phyloP scores from a whole-genome alignment of 2,797 vertebrate genomes.

The Podarcis lilfordi region DNA sequence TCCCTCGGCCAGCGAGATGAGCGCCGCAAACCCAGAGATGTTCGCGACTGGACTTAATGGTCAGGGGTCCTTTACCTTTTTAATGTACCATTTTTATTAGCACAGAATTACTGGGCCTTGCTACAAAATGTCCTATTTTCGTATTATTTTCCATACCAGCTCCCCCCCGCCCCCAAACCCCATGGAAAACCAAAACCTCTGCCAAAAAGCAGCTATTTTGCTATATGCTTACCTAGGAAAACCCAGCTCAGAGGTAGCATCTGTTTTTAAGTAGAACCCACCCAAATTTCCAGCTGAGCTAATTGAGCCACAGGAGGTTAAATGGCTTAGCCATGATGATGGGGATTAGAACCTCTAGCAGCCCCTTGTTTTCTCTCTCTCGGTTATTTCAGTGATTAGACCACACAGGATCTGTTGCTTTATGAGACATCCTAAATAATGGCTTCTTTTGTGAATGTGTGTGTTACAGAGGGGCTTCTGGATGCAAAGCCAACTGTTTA shows the following conservation, averaged over 20 bases:
- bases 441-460: not conserved
- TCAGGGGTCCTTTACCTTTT: not conserved
- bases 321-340: not conserved
- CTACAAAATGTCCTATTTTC: slow-evolving; percentile 21
- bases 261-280: not conserved
- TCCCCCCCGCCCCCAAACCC: too few relatives aligned
- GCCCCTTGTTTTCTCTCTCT: not conserved
- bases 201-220: not conserved
- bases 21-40: too few relatives aligned
- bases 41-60: too few relatives aligned
- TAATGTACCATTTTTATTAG: not conserved
- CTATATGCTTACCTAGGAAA: slow-evolving; percentile 20
- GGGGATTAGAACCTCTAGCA: slow-evolving; percentile 10
- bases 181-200: not conserved
- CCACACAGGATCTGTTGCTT: not conserved
- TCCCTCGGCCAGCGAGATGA: too few relatives aligned
- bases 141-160: slow-evolving; percentile 22
- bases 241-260: not conserved
- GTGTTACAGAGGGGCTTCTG: not conserved
- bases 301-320: slow-evolving; percentile 4
- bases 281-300: not conserved
- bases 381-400: not conserved
- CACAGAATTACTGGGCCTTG: slow-evolving; percentile 12
- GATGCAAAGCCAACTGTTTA: slow-evolving; percentile 25
- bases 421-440: slow-evolving; percentile 5